Evolutionary conservation across 2,113 vertebrate species (phyloP).

Genomic region (Vulpes vulpes): DNA sequence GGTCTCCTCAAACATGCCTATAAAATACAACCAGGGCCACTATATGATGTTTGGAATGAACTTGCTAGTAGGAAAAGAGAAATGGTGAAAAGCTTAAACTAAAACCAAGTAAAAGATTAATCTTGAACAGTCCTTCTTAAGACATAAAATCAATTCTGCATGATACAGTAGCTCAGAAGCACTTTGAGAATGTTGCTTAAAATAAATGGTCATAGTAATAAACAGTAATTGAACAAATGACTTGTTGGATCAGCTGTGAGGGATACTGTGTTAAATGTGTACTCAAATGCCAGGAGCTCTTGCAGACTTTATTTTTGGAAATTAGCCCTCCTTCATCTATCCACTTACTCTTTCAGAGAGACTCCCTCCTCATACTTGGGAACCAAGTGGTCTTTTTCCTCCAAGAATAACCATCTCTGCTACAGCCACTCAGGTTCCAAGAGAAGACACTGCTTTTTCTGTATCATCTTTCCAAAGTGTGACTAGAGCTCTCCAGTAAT

Average conservation of each 20-base stretch:
- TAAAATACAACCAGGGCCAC: neutral
- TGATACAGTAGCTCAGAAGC: neutral
- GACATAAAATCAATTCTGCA: neutral
- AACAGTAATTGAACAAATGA: neutral
- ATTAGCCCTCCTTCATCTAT: neutral
- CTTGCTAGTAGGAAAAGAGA: neutral
- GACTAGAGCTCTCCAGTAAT: neutral
- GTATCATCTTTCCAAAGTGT: neutral
- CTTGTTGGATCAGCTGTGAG: neutral
- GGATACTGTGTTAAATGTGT: neutral
- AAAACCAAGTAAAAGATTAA: neutral
- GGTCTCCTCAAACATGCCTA: neutral
- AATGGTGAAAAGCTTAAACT: neutral
- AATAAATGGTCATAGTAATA: neutral
- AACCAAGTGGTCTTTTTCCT: neutral
- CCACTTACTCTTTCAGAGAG: neutral
- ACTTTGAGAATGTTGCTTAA: neutral
- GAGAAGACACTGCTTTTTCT: neutral
- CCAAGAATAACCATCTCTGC: neutral
- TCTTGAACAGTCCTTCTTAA: neutral
- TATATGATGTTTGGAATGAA: neutral
- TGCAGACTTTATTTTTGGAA: neutral
- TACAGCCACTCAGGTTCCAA: neutral
- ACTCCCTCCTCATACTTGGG: neutral
- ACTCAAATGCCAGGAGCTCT: neutral